phyloP scores from a whole-genome alignment of 2,888 invertebrate species.

The Plagiodera versicolora region DNA sequence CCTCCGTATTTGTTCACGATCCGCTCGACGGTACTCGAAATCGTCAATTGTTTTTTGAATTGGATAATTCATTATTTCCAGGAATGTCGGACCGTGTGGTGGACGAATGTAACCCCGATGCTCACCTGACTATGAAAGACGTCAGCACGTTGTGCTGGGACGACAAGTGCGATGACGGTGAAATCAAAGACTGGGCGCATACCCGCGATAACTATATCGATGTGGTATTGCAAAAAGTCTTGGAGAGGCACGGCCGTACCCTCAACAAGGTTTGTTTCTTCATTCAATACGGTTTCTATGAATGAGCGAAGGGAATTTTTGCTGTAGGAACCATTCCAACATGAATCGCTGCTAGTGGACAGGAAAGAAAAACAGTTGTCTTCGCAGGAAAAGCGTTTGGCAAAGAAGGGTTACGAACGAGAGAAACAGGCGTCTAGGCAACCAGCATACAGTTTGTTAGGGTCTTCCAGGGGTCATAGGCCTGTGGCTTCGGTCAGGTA shows the following conservation, averaged over 20 bases:
- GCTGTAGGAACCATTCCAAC: constrained; percentile 83
- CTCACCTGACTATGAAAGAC: constrained; percentile 86
- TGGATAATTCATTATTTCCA: too few species aligned
- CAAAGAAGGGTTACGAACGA: constrained; percentile 89
- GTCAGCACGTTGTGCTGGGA: constrained; percentile 88
- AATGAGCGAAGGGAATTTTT: too few species aligned
- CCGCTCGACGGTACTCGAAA: too few species aligned
- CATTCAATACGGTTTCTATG: neutral
- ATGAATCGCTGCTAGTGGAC: constrained; percentile 92
- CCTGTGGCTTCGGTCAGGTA: constrained; percentile 62
- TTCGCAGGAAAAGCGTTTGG: constrained; percentile 88
- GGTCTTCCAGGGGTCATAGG: constrained; percentile 45
- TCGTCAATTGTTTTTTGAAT: too few species aligned
- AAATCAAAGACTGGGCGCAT: constrained; percentile 72
- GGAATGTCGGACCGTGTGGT: constrained; percentile 95
- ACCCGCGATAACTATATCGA: constrained; percentile 77
- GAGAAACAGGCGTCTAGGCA: constrained; percentile 78
- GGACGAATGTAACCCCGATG: constrained; percentile 97
- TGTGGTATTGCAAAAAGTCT: constrained; percentile 75
- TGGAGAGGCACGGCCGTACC: constrained; percentile 64
- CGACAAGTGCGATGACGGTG: constrained; percentile 85
- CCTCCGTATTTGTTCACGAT: too few species aligned
- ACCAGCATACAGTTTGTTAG: constrained; percentile 45
- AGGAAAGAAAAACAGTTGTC: constrained; percentile 93
- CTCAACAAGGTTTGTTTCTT: constrained; percentile 60